Base-by-base conservation (phyloP, 2,888 invertebrate species). In the Drosophila prolongata region DNA sequence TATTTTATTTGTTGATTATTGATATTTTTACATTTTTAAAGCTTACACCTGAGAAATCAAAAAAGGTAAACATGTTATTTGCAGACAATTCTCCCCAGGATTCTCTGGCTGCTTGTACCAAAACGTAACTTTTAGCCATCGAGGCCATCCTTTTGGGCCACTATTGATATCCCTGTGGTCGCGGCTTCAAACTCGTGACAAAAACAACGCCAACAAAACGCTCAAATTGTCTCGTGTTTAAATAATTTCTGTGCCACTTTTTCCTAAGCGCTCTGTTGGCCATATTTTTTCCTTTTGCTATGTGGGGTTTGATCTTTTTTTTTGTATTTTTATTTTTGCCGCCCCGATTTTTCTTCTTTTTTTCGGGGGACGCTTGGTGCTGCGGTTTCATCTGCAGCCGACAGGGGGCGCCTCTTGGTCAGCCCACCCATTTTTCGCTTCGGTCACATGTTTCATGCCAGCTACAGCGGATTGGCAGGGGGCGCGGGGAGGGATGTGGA, bases 391-490 rank as follows among this genome's bases (percentile, higher is more conserved):
- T 83, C 88, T 83, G 83, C 87, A 57, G 78, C 56, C 74, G 83
- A 83, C 83, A 88, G 72, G 59, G 81, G 77, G 52, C 77, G 80
- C 77, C 37, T 47, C 53, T 75, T 60, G 73, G 68, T 68, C 66
- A 68, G 67, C 30, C 54, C 35, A 46, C 43, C 66, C 30, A 40
- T 24, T 42, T 57, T 68, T 66, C 56, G 71, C 68, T 75, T 75
- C 58, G 80, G 88, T 86, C 82, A 84, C 81, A 83, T 88, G 83
- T 88, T 86, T 83, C 80, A 88, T 83, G 83, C 84, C 83, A 88
- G 70, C 68, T 76, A 65, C 82, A 82, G 73, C 64, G 61, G 72
- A 60, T 55, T 62, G 57, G 56, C 59, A 69, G 65, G n/a, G 19
- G 19, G 37, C 6, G 56, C 6, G 44, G 24, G 16, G 52, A 19